Evolutionary conservation across 2,797 vertebrate species (phyloP).

Genomic region (Streptopelia turtur): DNA sequence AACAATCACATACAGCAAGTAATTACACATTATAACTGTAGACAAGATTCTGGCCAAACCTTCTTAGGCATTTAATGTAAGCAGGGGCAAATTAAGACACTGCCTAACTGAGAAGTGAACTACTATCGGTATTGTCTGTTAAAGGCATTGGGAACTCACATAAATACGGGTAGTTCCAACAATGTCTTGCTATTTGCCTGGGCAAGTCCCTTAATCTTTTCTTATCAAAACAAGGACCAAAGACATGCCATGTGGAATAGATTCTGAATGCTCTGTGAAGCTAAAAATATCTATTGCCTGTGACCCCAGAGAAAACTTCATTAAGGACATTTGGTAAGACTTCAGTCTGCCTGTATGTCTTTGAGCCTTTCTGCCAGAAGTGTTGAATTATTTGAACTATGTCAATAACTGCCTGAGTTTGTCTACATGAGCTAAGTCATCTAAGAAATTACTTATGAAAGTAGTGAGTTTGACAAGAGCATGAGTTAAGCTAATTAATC

Average conservation of each 20-base stretch:
- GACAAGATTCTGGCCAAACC: background rate
- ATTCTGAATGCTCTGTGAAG: constrained; percentile 19
- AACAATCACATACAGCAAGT: background rate
- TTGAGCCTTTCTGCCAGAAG: background rate
- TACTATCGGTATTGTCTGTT: background rate
- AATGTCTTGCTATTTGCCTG: background rate
- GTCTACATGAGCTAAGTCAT: constrained; percentile 3
- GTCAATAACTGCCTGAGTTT: constrained; percentile 12
- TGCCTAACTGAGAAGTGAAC: background rate
- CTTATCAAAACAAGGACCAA: constrained; percentile 40
- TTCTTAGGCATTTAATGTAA: background rate
- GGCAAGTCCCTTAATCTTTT: constrained; percentile 18
- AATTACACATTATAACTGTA: background rate
- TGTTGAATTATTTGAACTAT: constrained; percentile 27
- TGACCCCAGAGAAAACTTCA: constrained; percentile 16
- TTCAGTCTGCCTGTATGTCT: constrained; percentile 18
- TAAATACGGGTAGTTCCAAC: constrained; percentile 7
- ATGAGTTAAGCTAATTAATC: constrained; percentile 41
- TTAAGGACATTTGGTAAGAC: constrained; percentile 6
- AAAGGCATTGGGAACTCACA: background rate
- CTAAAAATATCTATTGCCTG: constrained; percentile 12
- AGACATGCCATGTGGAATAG: constrained; percentile 18
- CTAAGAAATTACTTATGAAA: constrained; percentile 32
- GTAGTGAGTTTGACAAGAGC: constrained; percentile 27
- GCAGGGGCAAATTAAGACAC: background rate